Conservation (phyloP, 2,113 vertebrate genomes). For the Campylomormyrus tamandua region DNA sequence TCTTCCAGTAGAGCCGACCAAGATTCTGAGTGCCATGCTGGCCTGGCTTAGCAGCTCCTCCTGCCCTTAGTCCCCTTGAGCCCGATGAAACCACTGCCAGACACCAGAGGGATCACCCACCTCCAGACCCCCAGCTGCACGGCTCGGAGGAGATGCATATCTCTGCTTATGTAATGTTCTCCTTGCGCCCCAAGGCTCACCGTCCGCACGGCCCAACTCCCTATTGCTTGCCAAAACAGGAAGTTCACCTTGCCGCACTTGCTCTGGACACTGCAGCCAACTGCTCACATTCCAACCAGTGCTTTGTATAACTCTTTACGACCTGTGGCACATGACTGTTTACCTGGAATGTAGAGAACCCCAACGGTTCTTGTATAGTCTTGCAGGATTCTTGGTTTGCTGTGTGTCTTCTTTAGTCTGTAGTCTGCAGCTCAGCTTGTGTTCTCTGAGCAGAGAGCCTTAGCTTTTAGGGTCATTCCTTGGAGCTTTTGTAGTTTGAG, state of each 20-base stretch:
- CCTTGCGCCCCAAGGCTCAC: background rate
- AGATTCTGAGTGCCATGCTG: conserved; percentile 80
- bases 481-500: background rate
- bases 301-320: background rate
- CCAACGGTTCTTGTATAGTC: background rate
- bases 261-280: background rate
- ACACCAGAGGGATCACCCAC: background rate
- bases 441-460: background rate
- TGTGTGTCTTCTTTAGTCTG: background rate
- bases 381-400: background rate
- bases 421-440: background rate
- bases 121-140: conserved; percentile 73
- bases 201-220: background rate
- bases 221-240: conserved; percentile 30
- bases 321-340: background rate
- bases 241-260: conserved; percentile 32
- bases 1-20: conserved; percentile 70
- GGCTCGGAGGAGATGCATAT: conserved; percentile 42
- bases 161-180: background rate
- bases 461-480: background rate
- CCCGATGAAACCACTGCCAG: conserved; percentile 74
- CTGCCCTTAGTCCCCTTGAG: conserved; percentile 73
- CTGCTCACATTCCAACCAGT: background rate
- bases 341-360: background rate
- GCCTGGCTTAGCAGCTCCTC: conserved; percentile 68